Evolutionary conservation across 2,113 vertebrate genomes (phyloP), one percentile per base, ranked within the genome.

Genomic region (Ceuthmochares aereus): DNA sequence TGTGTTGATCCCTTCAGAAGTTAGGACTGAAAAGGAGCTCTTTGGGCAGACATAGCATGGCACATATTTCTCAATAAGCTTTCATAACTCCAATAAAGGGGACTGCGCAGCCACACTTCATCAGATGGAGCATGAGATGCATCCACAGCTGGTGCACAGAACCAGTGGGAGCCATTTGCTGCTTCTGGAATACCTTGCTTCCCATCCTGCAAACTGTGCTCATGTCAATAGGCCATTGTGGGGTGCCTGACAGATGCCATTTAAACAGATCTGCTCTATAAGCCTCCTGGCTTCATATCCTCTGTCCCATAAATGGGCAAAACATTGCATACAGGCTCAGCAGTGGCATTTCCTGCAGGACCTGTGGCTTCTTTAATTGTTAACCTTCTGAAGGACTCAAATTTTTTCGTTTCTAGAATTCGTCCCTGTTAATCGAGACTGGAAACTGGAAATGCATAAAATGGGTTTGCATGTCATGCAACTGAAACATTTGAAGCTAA

Each of bases 391-490:
- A 60, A 90, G 49, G 23, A 19, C 49, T 72, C 11, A 10, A 7
- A 6, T 21, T 5, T 6, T 82, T 30, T 20, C 19, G 47, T 9
- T n/a, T 52, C 36, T 11, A 68, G 32, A 43, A 56, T 63, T 79
- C 34, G 4, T 29, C 42, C 22, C 64, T 74, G 27, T 12, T 81
- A 84, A 84, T 14, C 2, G 1, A 66, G 25, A 51, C 47, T 75
- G n/a, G 51, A 66, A 88, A 74, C 9, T 30, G 22, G 37, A 66
- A 93, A 64, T 23, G 22, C 27, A 73, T 40, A 58, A 60, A 83
- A 40, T 0, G 1, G 34, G n/a, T 43, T 59, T 37, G 10, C 18
- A 8, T 0, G 2, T 56, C 29, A 40, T 79, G 22, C 26, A 43
- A 26, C 52, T 45, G 76, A 80, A 45, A 74, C 18, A 15, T 52